Percentiles rank a stretch among this genome's conserved stretches.
Evolutionary conservation across 2,113 vertebrate genomes (phyloP).

Genomic region (Ceuthmochares aereus): DNA sequence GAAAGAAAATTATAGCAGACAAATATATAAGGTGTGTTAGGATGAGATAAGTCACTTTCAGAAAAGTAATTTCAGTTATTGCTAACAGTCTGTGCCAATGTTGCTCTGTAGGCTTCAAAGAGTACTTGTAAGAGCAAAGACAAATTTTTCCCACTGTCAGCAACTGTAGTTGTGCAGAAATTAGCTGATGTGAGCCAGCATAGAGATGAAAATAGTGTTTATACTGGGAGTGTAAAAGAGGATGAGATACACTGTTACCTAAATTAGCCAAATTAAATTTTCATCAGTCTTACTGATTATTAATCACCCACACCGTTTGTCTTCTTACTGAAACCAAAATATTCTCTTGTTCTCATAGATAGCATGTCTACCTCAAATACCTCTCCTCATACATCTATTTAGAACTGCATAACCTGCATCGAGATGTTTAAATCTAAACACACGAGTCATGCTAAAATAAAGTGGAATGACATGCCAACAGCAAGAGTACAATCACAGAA

Average conservation of each 20-base stretch:
- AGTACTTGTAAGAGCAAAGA: slow-evolving; percentile 22
- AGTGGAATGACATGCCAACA: not conserved
- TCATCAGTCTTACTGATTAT: not conserved
- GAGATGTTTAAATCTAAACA: not conserved
- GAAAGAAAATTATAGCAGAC: not conserved
- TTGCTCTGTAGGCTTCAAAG: slow-evolving; percentile 15
- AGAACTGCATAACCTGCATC: not conserved
- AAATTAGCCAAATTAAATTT: slow-evolving; percentile 43
- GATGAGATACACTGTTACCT: not conserved
- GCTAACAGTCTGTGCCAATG: not conserved
- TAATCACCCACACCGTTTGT: not conserved
- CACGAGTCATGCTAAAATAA: not conserved
- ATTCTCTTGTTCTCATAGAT: not conserved
- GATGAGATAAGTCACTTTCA: slow-evolving; percentile 47
- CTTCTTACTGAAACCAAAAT: not conserved
- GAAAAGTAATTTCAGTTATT: slow-evolving; percentile 41
- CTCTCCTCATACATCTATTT: not conserved
- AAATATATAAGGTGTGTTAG: slow-evolving; percentile 49
- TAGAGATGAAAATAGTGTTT: slow-evolving; percentile 23
- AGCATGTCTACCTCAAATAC: not conserved
- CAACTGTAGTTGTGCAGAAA: not conserved
- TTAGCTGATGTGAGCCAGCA: not conserved
- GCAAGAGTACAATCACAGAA: not conserved
- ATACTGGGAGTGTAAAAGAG: not conserved
- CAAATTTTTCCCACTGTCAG: slow-evolving; percentile 26